Evolutionary conservation across 2,113 vertebrate genomes (phyloP), one percentile per base, ranked within the genome.

Genomic region (Eolophus roseicapilla): DNA sequence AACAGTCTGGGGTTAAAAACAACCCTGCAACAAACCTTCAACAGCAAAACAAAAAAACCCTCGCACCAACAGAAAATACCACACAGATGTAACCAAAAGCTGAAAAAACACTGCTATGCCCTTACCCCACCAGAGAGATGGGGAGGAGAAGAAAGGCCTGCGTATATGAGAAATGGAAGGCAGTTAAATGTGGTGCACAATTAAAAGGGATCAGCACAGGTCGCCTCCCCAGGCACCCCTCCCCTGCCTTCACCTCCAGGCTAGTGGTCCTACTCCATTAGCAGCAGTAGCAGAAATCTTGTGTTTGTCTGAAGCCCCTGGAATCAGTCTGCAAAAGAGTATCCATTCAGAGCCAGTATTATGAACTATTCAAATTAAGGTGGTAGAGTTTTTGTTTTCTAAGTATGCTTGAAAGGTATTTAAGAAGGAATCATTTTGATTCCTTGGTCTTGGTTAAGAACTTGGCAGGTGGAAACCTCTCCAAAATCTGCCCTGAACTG

Each of bases 171-270:
- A 50, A 71, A 28, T 13, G 16, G 15, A 76, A 82, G 24, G 25
- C 25, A 69, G 11, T 17, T 33, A 49, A 68, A 69, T 13, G 4
- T 7, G 13, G 11, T 21, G 8, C 28, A 90, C 75, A 41, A 82
- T 29, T 73, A 60, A 55, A 67, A 33, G 8, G 11, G 4, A 11
- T 35, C 20, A 68, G 20, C 23, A 20, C 0, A 50, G 20, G 24
- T 27, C 53, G 7, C 16, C 13, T 41, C 9, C 23, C 39, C 37
- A 53, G 27, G 1, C 0, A 7, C 10, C 15, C 2, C 1, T 64
- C 13, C 31, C 21, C 39, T 46, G 21, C 35, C 6, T 79, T 52
- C 28, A 6, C 10, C 39, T 53, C 29, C 25, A 17, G 71, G 24
- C 6, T 44, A 14, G 3, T 7, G 16, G 27, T 41, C 20, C 50